These are phyloP conservation scores for Siderastrea radians DNA, from an alignment of 92 coral and sea anemone genomes.

Conservation along the genomic window DNA sequence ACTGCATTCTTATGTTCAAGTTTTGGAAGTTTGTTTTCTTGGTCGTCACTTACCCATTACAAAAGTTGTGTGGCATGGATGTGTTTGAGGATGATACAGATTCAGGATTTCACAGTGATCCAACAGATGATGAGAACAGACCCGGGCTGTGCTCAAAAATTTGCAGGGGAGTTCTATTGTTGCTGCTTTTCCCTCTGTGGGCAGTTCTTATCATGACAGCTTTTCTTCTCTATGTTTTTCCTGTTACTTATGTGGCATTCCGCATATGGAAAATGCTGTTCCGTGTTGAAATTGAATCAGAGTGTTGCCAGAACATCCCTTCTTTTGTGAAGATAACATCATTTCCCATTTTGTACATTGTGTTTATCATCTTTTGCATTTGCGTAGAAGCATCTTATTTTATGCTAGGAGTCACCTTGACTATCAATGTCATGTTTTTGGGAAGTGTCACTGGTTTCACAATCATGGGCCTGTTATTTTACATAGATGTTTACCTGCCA, in stretches of 20 bases:
- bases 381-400: slow-evolving; percentile 89
- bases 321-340: slow-evolving; percentile 67
- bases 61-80: slow-evolving; percentile 65
- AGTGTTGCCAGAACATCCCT: slow-evolving; percentile 88
- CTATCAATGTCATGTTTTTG: slow-evolving; percentile 83
- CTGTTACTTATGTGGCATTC: slow-evolving; percentile 94
- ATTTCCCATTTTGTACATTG: slow-evolving; percentile 80
- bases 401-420: slow-evolving; percentile 74
- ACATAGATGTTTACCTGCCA: slow-evolving; percentile 84
- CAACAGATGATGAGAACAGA: slow-evolving; percentile 31
- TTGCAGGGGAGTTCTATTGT: slow-evolving; percentile 56
- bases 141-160: slow-evolving; percentile 45
- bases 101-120: slow-evolving; percentile 22
- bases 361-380: slow-evolving; percentile 87
- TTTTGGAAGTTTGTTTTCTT: slow-evolving; percentile 93
- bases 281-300: slow-evolving; percentile 79
- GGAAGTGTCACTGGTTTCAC: slow-evolving; percentile 90
- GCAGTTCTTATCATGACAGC: slow-evolving; percentile 71
- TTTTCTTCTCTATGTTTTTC: slow-evolving; percentile 83
- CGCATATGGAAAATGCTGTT: slow-evolving; percentile 93
- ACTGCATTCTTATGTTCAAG: slow-evolving; percentile 71
- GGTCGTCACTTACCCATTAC: slow-evolving; percentile 76
- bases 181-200: slow-evolving; percentile 83
- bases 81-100: slow-evolving; percentile 27
- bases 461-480: slow-evolving; percentile 84